A percentile compares a stretch with the other conserved stretches of the same genome.
These are phyloP conservation scores for Turritopsis dohrnii DNA, from an alignment of 30 jellyfish, hydroid and myxozoan species.

Conservation along the genomic window DNA sequence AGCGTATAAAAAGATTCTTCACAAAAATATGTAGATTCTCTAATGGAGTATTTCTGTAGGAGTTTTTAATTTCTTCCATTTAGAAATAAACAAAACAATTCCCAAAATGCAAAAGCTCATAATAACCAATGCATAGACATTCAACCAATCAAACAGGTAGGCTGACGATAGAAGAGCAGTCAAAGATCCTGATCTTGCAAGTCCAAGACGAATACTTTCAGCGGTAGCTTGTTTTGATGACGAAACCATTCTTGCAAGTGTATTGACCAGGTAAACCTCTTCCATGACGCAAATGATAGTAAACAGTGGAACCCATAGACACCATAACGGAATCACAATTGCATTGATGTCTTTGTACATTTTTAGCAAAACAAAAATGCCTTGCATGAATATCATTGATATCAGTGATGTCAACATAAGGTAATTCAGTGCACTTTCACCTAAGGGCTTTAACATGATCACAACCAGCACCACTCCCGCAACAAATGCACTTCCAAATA, in stretches of 20 bases:
- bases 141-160: not conserved
- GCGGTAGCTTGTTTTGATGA: constrained; percentile 1
- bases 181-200: not conserved
- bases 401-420: not conserved
- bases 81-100: not conserved
- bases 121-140: not conserved
- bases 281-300: not conserved
- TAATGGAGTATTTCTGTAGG: not conserved
- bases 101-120: not conserved
- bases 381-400: not conserved
- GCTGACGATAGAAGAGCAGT: constrained; percentile 15
- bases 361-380: not conserved
- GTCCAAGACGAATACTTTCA: constrained; percentile 1
- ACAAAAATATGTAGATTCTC: not conserved
- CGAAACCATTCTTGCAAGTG: constrained; percentile 3
- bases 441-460: not conserved
- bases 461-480: not conserved
- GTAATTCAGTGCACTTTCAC: not conserved
- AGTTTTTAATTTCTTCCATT: not conserved
- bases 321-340: not conserved
- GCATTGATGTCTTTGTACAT: not conserved
- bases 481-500: not conserved
- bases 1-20: not conserved
- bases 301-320: not conserved
- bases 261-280: constrained; percentile 10